Evolutionary conservation across 2,888 invertebrate genomes (phyloP).

Genomic region (Apeira syringaria): DNA sequence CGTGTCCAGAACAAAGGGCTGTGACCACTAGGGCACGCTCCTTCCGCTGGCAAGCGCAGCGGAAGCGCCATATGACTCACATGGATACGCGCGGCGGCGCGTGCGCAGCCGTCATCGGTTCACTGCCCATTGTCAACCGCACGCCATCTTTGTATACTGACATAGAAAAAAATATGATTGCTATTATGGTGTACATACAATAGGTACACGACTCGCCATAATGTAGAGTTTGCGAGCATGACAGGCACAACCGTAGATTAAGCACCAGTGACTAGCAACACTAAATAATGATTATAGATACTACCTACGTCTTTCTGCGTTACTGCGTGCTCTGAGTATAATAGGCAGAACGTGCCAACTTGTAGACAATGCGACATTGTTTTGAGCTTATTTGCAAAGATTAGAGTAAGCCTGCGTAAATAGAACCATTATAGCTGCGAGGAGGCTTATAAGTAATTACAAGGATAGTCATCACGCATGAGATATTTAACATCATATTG

Average conservation of each 20-base stretch:
- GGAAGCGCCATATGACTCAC: slow-evolving; percentile 70
- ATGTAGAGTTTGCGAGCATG: slow-evolving; percentile 3
- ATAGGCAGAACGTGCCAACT: too few species aligned
- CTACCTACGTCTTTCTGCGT: too few species aligned
- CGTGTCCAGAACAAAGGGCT: slow-evolving; percentile 17
- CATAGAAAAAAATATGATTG: slow-evolving; percentile 27
- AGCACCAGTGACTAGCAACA: too few species aligned
- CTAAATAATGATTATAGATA: too few species aligned
- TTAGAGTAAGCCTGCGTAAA: neutral
- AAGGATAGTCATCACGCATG: too few species aligned
- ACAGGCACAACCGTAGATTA: neutral
- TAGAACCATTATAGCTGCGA: neutral
- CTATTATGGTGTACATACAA: slow-evolving; percentile 25
- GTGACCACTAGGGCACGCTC: slow-evolving; percentile 38
- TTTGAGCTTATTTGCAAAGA: neutral
- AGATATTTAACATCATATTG: too few species aligned
- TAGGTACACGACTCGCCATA: slow-evolving; percentile 16
- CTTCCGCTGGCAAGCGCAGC: slow-evolving; percentile 54
- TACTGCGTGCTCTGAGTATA: too few species aligned
- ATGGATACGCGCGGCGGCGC: slow-evolving; percentile 35
- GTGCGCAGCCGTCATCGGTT: slow-evolving; percentile 41
- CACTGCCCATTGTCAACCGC: slow-evolving; percentile 62
- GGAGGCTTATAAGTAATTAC: too few species aligned
- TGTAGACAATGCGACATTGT: neutral
- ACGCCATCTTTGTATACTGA: slow-evolving; percentile 46